Evolutionary conservation across 2,797 vertebrate species (phyloP).

Genomic region (Phylloscopus collybita): DNA sequence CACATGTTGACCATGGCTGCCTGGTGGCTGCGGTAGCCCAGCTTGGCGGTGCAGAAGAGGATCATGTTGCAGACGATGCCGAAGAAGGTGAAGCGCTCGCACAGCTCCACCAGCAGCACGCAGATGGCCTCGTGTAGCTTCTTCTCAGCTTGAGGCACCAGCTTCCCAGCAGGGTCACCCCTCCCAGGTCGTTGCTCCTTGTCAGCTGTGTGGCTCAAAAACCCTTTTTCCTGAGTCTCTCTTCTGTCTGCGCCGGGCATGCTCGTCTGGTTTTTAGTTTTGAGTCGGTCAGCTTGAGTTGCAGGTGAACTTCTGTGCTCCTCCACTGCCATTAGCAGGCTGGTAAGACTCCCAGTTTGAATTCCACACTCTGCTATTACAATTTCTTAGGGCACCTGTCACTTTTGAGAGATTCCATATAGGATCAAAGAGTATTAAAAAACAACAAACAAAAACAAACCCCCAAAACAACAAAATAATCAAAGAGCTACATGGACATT

Average conservation of each 20-base stretch:
- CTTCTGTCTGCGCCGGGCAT: constrained; percentile 72
- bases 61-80: constrained; percentile 94
- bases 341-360: constrained; percentile 68
- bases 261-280: background rate
- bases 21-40: constrained; percentile 86
- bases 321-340: constrained; percentile 51
- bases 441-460: background rate
- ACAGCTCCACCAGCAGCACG: constrained; percentile 89
- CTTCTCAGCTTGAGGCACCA: constrained; percentile 33
- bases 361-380: constrained; percentile 81
- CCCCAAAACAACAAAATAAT: background rate
- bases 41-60: constrained; percentile 88
- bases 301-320: background rate
- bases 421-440: constrained; percentile 14
- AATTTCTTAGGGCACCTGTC: constrained; percentile 61
- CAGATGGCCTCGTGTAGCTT: constrained; percentile 86
- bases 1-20: constrained; percentile 88
- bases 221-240: background rate
- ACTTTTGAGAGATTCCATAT: constrained; percentile 35
- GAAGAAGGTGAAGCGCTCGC: constrained; percentile 90
- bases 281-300: background rate
- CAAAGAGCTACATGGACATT: background rate
- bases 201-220: background rate
- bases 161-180: background rate
- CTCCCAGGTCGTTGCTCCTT: background rate